Conservation (phyloP, 2,888 invertebrate genomes). For the Pocota personata region DNA sequence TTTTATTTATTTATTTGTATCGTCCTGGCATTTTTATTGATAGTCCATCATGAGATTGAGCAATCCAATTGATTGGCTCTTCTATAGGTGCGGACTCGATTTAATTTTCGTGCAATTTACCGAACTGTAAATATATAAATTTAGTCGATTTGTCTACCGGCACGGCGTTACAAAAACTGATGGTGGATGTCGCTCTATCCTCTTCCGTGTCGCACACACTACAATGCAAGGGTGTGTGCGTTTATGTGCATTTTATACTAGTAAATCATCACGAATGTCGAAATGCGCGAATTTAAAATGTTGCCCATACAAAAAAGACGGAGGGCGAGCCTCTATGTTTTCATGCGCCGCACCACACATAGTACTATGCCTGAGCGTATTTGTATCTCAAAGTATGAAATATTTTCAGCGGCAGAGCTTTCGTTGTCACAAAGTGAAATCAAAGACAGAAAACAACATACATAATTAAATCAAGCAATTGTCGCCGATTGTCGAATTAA, state of each 20-base stretch:
- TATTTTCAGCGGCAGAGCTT: slow-evolving; percentile 25
- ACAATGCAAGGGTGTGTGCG: not conserved
- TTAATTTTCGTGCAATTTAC: slow-evolving; percentile 60
- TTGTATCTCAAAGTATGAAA: slow-evolving; percentile 24
- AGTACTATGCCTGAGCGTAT: slow-evolving; percentile 46
- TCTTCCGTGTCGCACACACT: slow-evolving; percentile 45
- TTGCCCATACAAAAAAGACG: slow-evolving; percentile 53
- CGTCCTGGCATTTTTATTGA: slow-evolving; percentile 20
- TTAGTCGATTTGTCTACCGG: slow-evolving; percentile 68
- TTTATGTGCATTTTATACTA: slow-evolving; percentile 64
- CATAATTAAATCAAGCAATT: slow-evolving; percentile 24
- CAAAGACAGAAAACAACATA: slow-evolving; percentile 23
- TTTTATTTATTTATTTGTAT: not conserved
- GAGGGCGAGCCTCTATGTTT: slow-evolving; percentile 72
- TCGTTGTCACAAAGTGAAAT: slow-evolving; percentile 14
- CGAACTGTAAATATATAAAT: slow-evolving; percentile 54
- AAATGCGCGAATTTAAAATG: slow-evolving; percentile 71
- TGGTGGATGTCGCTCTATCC: slow-evolving; percentile 63
- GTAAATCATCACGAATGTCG: slow-evolving; percentile 68
- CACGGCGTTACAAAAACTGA: slow-evolving; percentile 71
- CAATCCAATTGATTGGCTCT: slow-evolving; percentile 28
- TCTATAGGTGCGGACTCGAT: slow-evolving; percentile 7
- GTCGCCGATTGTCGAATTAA: not conserved
- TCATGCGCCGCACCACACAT: slow-evolving; percentile 61
- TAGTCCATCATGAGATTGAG: slow-evolving; percentile 30